phyloP scores from a whole-genome alignment of 2,888 invertebrate genomes.

The Lapara coniferarum region DNA sequence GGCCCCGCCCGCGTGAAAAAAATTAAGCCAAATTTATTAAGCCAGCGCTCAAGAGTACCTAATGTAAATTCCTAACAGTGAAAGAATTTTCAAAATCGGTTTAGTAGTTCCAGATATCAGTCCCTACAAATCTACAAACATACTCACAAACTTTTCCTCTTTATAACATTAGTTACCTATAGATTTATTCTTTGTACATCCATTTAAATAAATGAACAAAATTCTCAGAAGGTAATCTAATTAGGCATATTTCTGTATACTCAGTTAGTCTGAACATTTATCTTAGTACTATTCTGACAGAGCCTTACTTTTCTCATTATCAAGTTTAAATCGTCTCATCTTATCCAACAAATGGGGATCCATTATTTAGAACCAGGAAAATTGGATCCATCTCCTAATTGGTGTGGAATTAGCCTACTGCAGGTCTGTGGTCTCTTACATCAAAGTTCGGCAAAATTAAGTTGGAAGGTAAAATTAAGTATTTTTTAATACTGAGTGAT shows the following conservation, averaged over 20 bases:
- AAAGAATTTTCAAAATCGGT: no score
- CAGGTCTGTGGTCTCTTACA: neutral
- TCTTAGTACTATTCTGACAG: slow-evolving; percentile 34
- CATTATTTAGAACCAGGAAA: neutral
- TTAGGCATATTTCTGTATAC: slow-evolving; percentile 28
- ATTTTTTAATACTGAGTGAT: no score
- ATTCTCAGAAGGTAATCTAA: neutral
- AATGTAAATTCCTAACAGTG: no score
- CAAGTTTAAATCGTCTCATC: slow-evolving; percentile 41
- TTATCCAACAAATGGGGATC: slow-evolving; percentile 4
- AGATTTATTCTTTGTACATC: no score
- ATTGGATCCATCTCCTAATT: neutral
- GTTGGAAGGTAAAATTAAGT: neutral
- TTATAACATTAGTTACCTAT: no score
- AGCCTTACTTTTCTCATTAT: slow-evolving; percentile 40
- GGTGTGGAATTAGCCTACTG: neutral
- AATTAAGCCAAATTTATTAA: no score
- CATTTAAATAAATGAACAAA: no score
- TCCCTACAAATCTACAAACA: no score
- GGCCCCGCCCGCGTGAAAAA: no score
- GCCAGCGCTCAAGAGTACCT: no score
- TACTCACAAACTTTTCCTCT: no score
- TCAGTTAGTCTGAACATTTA: slow-evolving; percentile 37
- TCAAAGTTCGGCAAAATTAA: neutral
- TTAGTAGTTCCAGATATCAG: no score